Evolutionary conservation across 1,140 invertebrate genomes (phyloP).

Genomic region (Carposina sasakii): DNA sequence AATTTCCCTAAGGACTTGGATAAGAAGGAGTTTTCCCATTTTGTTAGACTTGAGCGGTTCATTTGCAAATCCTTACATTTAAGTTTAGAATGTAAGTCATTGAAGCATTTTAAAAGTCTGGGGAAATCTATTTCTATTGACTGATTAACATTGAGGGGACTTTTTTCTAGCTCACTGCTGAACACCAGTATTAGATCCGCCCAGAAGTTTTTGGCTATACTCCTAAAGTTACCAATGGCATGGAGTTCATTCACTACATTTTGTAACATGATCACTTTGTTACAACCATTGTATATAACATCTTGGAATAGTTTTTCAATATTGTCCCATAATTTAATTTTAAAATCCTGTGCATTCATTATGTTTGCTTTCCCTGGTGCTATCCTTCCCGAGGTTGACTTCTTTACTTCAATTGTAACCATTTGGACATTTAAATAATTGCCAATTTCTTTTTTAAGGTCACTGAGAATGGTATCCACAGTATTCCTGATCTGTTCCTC

Average conservation of each 20-base stretch:
- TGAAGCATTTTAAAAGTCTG: conserved; percentile 81
- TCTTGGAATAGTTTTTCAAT: conserved; percentile 63
- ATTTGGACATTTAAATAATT: conserved; percentile 58
- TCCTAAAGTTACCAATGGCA: conserved; percentile 67
- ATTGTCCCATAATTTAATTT: conserved; percentile 69
- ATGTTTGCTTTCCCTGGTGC: conserved; percentile 66
- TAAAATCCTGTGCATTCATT: conserved; percentile 66
- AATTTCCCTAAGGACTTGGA: conserved; percentile 87
- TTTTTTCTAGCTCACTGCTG: conserved; percentile 69
- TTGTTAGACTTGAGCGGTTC: conserved; percentile 71
- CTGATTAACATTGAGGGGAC: conserved; percentile 84
- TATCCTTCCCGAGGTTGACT: conserved; percentile 44
- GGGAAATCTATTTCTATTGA: conserved; percentile 92
- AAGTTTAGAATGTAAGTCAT: conserved; percentile 70
- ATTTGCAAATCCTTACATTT: conserved; percentile 72
- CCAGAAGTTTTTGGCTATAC: conserved; percentile 73
- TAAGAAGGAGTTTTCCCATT: conserved; percentile 91
- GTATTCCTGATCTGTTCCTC: conserved; percentile 63
- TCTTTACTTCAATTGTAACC: conserved; percentile 55
- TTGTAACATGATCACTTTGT: conserved; percentile 72
- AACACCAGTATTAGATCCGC: conserved; percentile 62
- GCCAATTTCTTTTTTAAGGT: conserved; percentile 47
- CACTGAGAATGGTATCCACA: conserved; percentile 47
- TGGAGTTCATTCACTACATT: conserved; percentile 70
- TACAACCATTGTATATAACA: conserved; percentile 56